Evolutionary conservation across 2,797 vertebrate genomes (phyloP), one percentile per base, ranked within the genome.

Genomic region (Platyrinchus mystaceus): DNA sequence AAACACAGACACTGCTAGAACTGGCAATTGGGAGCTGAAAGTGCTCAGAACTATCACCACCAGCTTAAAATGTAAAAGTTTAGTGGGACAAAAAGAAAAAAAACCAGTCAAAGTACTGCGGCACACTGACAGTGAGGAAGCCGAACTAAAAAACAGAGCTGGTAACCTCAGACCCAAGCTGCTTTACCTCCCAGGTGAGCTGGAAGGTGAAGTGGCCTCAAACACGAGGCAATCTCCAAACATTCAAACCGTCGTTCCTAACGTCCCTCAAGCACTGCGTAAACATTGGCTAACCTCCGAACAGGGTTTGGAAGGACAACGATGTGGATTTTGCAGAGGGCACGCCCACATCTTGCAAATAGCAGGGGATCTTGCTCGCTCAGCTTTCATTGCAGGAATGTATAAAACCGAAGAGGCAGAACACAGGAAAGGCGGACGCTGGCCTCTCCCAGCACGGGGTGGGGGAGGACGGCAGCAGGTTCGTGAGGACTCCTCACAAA

Each of bases 261-360:
- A 53, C 17, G 36, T 93, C 93, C 78, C 71, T 67, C 68, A 60
- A 93, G 84, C 69, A 2, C 89, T 84, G 64, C 2, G 14, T 75
- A 92, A 93, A 94, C 63, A 94, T 59, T 89, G 89, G 87, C 79
- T 83, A 52, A 96, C 84, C 89, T 73, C 89, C 14, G 89, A 53
- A 67, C 92, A 77, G 6, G 9, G n/a, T 77, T 56, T 94, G 71
- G 84, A 87, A 89, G 87, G 84, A 79, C 84, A 69, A 34, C 5
- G 26, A 27, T 15, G 49, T 53, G 64, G 87, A 30, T 91, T 96
- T 77, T 80, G 71, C 82, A 71, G 71, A 60, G 82, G 44, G 64
- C 75, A 89, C 46, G 2, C 89, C 93, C 89, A 95, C 82, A 36
- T 46, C 91, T 95, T 70, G 74, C 84, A 64, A 89, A 85, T 46